phyloP scores from a whole-genome alignment of 2,113 vertebrate genomes.

The Columba livia region DNA sequence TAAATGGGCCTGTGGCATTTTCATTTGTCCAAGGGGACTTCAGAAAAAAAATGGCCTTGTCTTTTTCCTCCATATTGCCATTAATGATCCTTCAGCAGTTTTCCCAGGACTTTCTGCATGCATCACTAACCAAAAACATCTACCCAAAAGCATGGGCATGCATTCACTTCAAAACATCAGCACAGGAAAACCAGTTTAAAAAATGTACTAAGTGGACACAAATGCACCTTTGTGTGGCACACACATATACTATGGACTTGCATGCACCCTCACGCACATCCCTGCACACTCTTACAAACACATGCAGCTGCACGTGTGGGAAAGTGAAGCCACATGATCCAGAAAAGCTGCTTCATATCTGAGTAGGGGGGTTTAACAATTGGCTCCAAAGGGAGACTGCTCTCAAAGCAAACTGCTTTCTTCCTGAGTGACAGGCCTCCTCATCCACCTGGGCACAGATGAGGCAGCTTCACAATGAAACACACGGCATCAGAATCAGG shows the following conservation, averaged over 20 bases:
- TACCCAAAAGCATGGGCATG: not conserved
- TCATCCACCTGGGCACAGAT: not conserved
- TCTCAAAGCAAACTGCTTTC: not conserved
- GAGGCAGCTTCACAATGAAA: not conserved
- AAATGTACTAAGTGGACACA: not conserved
- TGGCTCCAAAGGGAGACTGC: not conserved
- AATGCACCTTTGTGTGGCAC: not conserved
- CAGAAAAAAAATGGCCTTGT: not conserved
- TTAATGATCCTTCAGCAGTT: not conserved
- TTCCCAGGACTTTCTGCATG: not conserved
- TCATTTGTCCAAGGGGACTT: conserved; percentile 12
- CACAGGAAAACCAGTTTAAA: not conserved
- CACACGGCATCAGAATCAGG: not conserved
- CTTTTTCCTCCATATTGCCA: not conserved
- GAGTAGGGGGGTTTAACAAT: not conserved
- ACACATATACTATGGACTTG: not conserved
- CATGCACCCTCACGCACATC: not conserved
- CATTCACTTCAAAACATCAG: not conserved
- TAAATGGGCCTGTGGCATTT: not conserved
- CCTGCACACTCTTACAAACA: not conserved
- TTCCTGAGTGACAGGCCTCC: not conserved
- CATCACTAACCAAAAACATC: not conserved
- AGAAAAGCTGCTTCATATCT: conserved; percentile 29
- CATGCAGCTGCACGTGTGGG: not conserved
- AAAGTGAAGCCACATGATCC: not conserved